Percentiles rank a stretch among this genome's conserved stretches.
Conservation (phyloP, 2,113 vertebrate species). For the Pholis gunnellus region DNA sequence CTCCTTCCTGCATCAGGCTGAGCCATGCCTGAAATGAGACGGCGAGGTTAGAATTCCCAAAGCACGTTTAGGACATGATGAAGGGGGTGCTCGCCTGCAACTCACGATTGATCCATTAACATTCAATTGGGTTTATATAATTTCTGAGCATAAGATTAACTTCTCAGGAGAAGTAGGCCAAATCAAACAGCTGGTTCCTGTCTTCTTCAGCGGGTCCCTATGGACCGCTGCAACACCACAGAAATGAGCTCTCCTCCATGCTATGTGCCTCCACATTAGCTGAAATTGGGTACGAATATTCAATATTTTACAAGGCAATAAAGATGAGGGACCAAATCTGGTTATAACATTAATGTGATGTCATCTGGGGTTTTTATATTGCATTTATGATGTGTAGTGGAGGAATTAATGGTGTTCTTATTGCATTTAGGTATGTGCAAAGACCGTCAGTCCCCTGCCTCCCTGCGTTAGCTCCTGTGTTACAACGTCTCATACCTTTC, state of each 20-base stretch:
- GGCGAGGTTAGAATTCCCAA: slow-evolving; percentile 63
- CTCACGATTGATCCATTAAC: slow-evolving; percentile 73
- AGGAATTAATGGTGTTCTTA: slow-evolving; percentile 64
- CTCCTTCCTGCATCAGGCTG: slow-evolving; percentile 43
- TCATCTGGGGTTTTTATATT: slow-evolving; percentile 41
- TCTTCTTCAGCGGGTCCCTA: slow-evolving; percentile 63
- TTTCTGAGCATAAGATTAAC: slow-evolving; percentile 70
- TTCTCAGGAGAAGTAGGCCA: slow-evolving; percentile 72
- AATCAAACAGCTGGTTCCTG: slow-evolving; percentile 77
- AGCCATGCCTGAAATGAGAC: slow-evolving; percentile 56
- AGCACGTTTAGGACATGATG: slow-evolving; percentile 54
- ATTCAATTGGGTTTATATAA: slow-evolving; percentile 70
- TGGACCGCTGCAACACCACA: slow-evolving; percentile 53
- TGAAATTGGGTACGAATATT: slow-evolving; percentile 50
- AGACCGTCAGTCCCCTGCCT: slow-evolving; percentile 7
- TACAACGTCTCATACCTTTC: slow-evolving; percentile 31
- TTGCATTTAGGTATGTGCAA: slow-evolving; percentile 29
- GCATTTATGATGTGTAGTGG: slow-evolving; percentile 41
- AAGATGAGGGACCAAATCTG: slow-evolving; percentile 49
- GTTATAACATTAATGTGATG: slow-evolving; percentile 51
- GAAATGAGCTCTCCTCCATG: slow-evolving; percentile 62
- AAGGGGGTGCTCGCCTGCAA: slow-evolving; percentile 60
- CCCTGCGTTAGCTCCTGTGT: neutral
- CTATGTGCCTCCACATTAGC: slow-evolving; percentile 60
- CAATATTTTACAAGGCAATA: slow-evolving; percentile 58